Evolutionary conservation across 2,797 vertebrate genomes (phyloP).

Genomic region (Phrynocephalus guinanensis): DNA sequence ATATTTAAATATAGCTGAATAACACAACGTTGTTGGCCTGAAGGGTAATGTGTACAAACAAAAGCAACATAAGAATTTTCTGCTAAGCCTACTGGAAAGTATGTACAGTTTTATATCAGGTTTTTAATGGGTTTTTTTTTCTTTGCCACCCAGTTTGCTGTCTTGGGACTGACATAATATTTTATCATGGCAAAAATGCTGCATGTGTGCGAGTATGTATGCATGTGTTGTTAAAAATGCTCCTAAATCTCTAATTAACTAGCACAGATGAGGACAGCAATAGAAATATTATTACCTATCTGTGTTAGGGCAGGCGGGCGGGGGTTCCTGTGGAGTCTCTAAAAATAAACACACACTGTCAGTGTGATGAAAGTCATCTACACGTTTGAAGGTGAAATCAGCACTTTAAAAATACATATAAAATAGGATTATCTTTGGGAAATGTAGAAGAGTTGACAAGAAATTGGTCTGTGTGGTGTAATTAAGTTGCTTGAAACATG

Average conservation of each 20-base stretch:
- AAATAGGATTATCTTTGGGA: slow-evolving; percentile 52
- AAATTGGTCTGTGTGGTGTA: slow-evolving; percentile 50
- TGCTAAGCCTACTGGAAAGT: slow-evolving; percentile 41
- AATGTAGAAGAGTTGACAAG: slow-evolving; percentile 50
- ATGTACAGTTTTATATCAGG: slow-evolving; percentile 12
- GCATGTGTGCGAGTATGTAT: slow-evolving; percentile 20
- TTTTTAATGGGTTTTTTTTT: neutral
- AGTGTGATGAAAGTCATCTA: slow-evolving; percentile 52
- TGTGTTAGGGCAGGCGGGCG: neutral
- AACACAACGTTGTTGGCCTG: slow-evolving; percentile 25
- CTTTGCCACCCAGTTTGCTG: slow-evolving; percentile 17
- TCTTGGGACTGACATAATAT: slow-evolving; percentile 46
- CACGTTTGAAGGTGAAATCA: slow-evolving; percentile 58
- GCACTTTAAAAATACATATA: neutral
- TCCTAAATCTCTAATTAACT: slow-evolving; percentile 46
- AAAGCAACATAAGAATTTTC: slow-evolving; percentile 50
- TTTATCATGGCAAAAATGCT: slow-evolving; percentile 56
- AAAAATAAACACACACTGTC: slow-evolving; percentile 25
- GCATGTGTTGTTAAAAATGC: slow-evolving; percentile 19
- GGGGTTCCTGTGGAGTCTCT: neutral
- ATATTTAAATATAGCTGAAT: slow-evolving; percentile 35
- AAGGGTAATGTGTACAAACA: slow-evolving; percentile 58
- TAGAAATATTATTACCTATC: slow-evolving; percentile 36
- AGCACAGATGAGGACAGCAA: slow-evolving; percentile 16
- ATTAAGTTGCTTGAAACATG: slow-evolving; percentile 53